Evolutionary conservation across 2,888 invertebrate genomes (phyloP).

Genomic region (Danaus chrysippus): DNA sequence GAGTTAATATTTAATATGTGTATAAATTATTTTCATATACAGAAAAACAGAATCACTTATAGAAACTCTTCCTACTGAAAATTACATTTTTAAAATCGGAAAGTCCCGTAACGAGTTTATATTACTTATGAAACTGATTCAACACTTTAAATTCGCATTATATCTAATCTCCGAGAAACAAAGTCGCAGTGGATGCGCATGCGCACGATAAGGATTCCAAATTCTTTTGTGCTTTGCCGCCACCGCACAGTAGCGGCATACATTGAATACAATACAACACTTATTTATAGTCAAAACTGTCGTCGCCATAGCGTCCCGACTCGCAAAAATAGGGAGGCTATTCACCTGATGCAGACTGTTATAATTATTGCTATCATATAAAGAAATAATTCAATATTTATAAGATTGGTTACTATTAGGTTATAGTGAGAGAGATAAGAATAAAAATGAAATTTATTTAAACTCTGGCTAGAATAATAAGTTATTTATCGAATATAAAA

Average conservation of each 20-base stretch:
- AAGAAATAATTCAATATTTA: not conserved
- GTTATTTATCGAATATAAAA: too few species aligned
- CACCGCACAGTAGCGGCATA: slow-evolving; percentile 67
- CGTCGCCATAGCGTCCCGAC: slow-evolving; percentile 71
- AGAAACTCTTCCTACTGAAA: too few species aligned
- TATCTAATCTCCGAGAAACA: slow-evolving; percentile 29
- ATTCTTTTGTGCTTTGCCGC: slow-evolving; percentile 75
- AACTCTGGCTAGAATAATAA: too few species aligned
- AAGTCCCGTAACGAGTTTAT: not conserved
- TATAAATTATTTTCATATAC: too few species aligned
- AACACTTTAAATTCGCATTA: slow-evolving; percentile 12
- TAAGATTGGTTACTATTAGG: not conserved
- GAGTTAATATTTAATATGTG: too few species aligned
- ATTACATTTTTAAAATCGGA: not conserved
- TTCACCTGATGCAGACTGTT: slow-evolving; percentile 34
- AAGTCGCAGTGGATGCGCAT: slow-evolving; percentile 39
- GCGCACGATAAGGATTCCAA: slow-evolving; percentile 63
- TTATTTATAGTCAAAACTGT: slow-evolving; percentile 79
- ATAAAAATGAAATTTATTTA: too few species aligned
- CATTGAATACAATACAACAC: slow-evolving; percentile 78
- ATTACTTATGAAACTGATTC: slow-evolving; percentile 11
- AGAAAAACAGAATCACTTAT: too few species aligned
- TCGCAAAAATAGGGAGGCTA: slow-evolving; percentile 40
- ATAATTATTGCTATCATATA: slow-evolving; percentile 5
- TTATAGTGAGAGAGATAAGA: not conserved